Conservation (phyloP, 2,888 invertebrate genomes). For the Limnephilus marmoratus region DNA sequence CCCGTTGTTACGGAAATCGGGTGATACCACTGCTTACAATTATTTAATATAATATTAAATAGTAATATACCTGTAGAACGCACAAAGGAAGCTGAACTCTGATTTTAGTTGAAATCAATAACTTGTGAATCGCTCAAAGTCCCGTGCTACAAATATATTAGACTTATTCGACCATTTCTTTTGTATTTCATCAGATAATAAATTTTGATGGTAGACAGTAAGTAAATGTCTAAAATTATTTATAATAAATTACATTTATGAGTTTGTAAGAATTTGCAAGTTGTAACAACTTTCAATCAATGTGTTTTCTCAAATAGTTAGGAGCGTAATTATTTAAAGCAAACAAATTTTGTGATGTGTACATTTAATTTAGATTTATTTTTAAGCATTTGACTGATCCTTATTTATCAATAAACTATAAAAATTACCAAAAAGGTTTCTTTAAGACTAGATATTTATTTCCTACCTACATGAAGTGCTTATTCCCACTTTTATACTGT, state of each 20-base stretch:
- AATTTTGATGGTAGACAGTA: background rate
- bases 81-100: background rate
- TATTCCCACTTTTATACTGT: background rate
- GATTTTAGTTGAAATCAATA: conserved; percentile 2
- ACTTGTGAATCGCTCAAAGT: background rate
- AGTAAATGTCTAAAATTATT: background rate
- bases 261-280: background rate
- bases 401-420: background rate
- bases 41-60: background rate
- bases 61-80: background rate
- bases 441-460: background rate
- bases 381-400: conserved; percentile 2
- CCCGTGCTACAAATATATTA: background rate
- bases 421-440: background rate
- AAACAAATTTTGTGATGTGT: background rate
- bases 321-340: background rate
- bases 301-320: background rate
- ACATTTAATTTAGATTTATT: background rate
- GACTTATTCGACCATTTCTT: background rate
- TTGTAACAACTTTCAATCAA: background rate
- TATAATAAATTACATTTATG: background rate
- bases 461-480: background rate
- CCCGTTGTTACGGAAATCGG: background rate
- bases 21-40: background rate
- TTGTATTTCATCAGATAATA: background rate